Conservation (phyloP, 1,140 invertebrate species). For the Tetragonula clypearis region DNA sequence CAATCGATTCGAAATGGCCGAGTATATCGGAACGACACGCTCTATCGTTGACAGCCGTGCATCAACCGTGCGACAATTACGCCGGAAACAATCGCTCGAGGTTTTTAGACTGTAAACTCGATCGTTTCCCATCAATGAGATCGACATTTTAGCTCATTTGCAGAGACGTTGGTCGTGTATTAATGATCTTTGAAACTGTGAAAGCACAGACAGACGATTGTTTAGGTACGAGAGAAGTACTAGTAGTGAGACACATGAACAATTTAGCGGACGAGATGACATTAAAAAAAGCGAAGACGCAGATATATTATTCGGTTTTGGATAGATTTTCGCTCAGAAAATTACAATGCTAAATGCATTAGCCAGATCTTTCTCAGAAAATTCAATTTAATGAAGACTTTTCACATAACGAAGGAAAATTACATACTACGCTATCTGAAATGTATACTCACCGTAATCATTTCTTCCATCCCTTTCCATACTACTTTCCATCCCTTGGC, state of each 20-base stretch:
- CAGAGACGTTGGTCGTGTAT: not conserved
- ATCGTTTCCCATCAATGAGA: not conserved
- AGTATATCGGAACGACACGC: conserved; percentile 1
- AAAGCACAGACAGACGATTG: not conserved
- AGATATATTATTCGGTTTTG: not conserved
- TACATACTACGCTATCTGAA: not conserved
- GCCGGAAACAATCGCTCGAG: not conserved
- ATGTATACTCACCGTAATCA: not conserved
- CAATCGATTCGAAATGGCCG: conserved; percentile 8
- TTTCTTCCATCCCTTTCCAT: no score
- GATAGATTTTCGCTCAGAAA: no score
- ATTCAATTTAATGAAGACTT: not conserved
- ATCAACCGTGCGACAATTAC: not conserved
- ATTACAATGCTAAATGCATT: no score
- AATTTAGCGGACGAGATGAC: not conserved
- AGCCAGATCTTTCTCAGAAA: not conserved
- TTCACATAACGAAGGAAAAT: not conserved
- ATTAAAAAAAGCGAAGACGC: not conserved
- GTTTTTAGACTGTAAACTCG: conserved; percentile 1
- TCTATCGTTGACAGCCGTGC: conserved; percentile 5
- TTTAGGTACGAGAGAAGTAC: not conserved
- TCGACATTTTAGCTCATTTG: not conserved
- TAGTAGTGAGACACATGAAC: not conserved
- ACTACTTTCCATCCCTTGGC: not conserved
- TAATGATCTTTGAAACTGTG: not conserved